A percentile compares a stretch with the other conserved stretches of the same genome.
Conservation (phyloP, 2,113 vertebrate genomes). For the Colistium nudipinnis region DNA sequence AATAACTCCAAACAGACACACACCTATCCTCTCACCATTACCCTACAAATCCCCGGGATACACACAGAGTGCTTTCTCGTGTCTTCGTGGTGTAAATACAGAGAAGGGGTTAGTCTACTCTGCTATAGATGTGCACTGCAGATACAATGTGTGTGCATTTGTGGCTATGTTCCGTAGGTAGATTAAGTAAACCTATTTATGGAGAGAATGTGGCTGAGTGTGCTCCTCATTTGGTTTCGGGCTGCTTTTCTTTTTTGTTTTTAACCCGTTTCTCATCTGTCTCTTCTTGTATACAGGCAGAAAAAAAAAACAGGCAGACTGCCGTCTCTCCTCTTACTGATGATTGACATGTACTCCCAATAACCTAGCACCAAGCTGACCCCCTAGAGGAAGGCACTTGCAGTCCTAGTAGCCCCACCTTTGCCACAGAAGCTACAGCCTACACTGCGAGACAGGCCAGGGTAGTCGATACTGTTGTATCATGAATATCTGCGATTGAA, state of each 20-base stretch:
- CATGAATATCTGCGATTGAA: slow-evolving; percentile 16
- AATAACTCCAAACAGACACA: slow-evolving; percentile 64
- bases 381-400: slow-evolving; percentile 17
- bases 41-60: slow-evolving; percentile 51
- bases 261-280: slow-evolving; percentile 22
- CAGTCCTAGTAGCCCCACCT: slow-evolving; percentile 16
- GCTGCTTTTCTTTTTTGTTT: neutral
- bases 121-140: slow-evolving; percentile 13
- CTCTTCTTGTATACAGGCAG: neutral
- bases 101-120: slow-evolving; percentile 43
- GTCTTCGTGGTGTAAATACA: slow-evolving; percentile 69
- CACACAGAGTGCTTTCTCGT: slow-evolving; percentile 75
- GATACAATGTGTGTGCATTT: slow-evolving; percentile 13
- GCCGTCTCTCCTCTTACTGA: neutral
- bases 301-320: too few relatives aligned
- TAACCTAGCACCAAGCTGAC: slow-evolving; percentile 5
- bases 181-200: neutral
- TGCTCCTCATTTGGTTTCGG: neutral
- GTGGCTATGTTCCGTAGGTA: slow-evolving; percentile 14
- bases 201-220: neutral
- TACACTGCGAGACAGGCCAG: neutral
- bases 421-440: slow-evolving; percentile 17
- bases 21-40: slow-evolving; percentile 73
- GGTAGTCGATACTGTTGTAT: slow-evolving; percentile 5
- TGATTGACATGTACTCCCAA: slow-evolving; percentile 31